These are phyloP conservation scores for Drosophila helvetica DNA, from an alignment of 2,888 invertebrate genomes.

Conservation along the genomic window DNA sequence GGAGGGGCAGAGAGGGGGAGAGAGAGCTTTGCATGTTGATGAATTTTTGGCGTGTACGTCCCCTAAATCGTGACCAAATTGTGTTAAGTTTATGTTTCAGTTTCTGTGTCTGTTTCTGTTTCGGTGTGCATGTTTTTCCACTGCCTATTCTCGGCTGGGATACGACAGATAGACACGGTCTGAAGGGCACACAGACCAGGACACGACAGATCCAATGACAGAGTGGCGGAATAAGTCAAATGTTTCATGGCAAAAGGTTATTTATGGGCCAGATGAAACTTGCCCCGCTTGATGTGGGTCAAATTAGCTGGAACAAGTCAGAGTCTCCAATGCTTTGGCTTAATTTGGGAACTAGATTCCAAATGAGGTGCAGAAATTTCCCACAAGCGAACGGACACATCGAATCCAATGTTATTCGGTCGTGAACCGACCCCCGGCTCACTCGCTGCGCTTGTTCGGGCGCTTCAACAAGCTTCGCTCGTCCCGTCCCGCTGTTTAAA, in stretches of 20 bases:
- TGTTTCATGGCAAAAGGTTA: slow-evolving; percentile 26
- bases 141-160: not conserved
- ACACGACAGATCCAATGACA: slow-evolving; percentile 45
- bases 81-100: slow-evolving; percentile 68
- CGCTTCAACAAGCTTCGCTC: no score
- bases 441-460: no score
- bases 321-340: not conserved
- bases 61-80: slow-evolving; percentile 77
- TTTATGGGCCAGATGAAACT: slow-evolving; percentile 22
- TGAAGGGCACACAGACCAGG: slow-evolving; percentile 50
- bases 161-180: not conserved
- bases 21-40: slow-evolving; percentile 68
- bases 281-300: slow-evolving; percentile 34
- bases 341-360: no score
- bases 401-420: no score
- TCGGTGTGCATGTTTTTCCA: slow-evolving; percentile 8
- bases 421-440: no score
- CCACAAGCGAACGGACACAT: no score
- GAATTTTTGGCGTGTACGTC: slow-evolving; percentile 74
- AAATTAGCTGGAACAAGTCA: slow-evolving; percentile 19
- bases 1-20: no score
- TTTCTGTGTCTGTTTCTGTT: not conserved
- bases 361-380: no score
- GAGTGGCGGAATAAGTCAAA: slow-evolving; percentile 41
- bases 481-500: no score